Evolutionary conservation across 2,888 invertebrate genomes (phyloP).

Genomic region (Pelosia muscerda): DNA sequence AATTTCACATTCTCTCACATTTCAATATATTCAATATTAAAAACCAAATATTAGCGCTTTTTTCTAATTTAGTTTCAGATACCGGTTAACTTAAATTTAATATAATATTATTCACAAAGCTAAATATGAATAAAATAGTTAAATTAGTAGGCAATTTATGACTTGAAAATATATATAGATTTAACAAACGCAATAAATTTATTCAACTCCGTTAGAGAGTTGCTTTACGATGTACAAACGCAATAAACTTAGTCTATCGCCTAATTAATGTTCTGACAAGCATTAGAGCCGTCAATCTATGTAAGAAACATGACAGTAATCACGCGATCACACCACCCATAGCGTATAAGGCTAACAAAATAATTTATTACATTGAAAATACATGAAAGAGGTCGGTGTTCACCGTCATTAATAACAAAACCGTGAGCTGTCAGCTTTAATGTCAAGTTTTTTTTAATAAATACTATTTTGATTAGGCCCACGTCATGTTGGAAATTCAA

Average conservation of each 20-base stretch:
- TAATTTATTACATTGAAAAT: slow-evolving; percentile 79
- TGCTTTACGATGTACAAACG: slow-evolving; percentile 66
- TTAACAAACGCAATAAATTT: slow-evolving; percentile 61
- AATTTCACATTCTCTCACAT: not conserved
- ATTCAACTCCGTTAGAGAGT: slow-evolving; percentile 65
- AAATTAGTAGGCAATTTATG: not conserved
- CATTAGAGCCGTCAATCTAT: slow-evolving; percentile 81
- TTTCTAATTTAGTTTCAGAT: not conserved
- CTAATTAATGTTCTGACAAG: slow-evolving; percentile 80
- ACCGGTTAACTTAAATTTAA: not conserved
- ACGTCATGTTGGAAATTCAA: slow-evolving; percentile 87
- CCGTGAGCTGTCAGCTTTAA: slow-evolving; percentile 85
- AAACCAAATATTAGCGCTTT: not conserved
- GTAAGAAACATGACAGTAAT: slow-evolving; percentile 71
- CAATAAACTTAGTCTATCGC: slow-evolving; percentile 74
- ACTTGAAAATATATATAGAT: slow-evolving; percentile 48
- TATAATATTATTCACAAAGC: not conserved
- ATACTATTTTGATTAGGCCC: slow-evolving; percentile 88
- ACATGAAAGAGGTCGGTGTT: slow-evolving; percentile 66
- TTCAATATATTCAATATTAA: slow-evolving; percentile 4
- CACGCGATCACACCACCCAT: slow-evolving; percentile 73
- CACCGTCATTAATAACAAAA: slow-evolving; percentile 82
- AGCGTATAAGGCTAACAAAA: slow-evolving; percentile 71
- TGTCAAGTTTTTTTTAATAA: slow-evolving; percentile 84
- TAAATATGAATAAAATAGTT: not conserved